These are phyloP conservation scores for Mixornis gularis DNA, from an alignment of 2,113 vertebrate species.

Conservation along the genomic window DNA sequence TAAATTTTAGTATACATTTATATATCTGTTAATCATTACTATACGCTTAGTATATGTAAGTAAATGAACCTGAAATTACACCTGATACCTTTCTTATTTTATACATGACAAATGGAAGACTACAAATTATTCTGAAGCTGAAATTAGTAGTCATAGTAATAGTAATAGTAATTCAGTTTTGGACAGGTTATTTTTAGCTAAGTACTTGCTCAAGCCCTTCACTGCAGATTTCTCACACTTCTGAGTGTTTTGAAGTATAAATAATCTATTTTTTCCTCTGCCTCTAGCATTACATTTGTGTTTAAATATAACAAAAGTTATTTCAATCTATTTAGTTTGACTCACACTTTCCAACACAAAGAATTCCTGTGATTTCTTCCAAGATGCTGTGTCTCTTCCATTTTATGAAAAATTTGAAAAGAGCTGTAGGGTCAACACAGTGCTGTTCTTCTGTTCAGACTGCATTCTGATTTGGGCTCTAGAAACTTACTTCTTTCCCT, in stretches of 20 bases:
- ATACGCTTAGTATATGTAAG: not conserved
- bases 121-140: not conserved
- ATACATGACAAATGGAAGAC: not conserved
- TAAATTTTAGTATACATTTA: not conserved
- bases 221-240: constrained; percentile 40
- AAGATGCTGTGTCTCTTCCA: not conserved
- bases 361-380: constrained; percentile 20
- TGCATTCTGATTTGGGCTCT: not conserved
- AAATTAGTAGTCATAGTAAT: constrained; percentile 25
- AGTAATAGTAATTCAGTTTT: constrained; percentile 20
- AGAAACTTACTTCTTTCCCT: not conserved
- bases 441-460: not conserved
- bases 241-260: not conserved
- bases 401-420: constrained; percentile 5
- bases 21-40: not conserved
- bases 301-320: constrained; percentile 44
- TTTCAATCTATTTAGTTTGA: constrained; percentile 17
- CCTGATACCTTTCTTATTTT: not conserved
- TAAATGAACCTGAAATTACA: constrained; percentile 6
- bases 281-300: constrained; percentile 27
- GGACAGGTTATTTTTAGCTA: constrained; percentile 43
- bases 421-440: not conserved
- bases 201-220: constrained; percentile 5
- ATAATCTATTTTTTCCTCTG: not conserved
- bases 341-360: constrained; percentile 49